These are phyloP conservation scores for Dendropsophus ebraccatus DNA, from an alignment of 2,113 vertebrate species.

Conservation along the genomic window DNA sequence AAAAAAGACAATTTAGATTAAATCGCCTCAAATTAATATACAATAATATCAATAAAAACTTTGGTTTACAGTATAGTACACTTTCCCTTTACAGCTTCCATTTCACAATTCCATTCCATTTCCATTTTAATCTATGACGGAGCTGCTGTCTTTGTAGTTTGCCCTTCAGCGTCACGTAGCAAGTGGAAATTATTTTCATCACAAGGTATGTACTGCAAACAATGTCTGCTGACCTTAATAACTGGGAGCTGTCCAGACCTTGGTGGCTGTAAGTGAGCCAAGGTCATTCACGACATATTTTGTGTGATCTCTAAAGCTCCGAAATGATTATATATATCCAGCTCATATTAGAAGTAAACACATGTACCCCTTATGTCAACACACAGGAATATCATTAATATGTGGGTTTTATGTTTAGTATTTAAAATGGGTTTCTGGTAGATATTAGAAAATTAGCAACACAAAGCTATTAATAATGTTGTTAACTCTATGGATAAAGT, in stretches of 20 bases:
- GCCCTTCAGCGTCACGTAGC: background rate
- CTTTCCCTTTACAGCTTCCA: background rate
- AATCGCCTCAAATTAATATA: background rate
- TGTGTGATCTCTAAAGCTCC: background rate
- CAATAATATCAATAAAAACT: background rate
- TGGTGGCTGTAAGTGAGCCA: slow-evolving; percentile 55
- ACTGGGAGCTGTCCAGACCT: slow-evolving; percentile 65
- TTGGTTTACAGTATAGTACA: background rate
- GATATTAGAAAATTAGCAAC: background rate
- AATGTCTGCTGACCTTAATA: slow-evolving; percentile 67
- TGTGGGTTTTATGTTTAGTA: background rate
- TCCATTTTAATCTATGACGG: background rate
- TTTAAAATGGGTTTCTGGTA: background rate
- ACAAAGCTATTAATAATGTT: background rate
- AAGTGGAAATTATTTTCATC: slow-evolving; percentile 36
- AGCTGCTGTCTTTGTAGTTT: slow-evolving; percentile 3
- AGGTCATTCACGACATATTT: slow-evolving; percentile 56
- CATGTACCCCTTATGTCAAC: background rate
- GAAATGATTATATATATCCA: background rate
- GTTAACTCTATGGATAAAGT: background rate
- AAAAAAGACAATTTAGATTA: background rate
- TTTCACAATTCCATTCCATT: background rate
- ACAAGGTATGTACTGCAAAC: slow-evolving; percentile 57
- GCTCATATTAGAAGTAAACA: background rate
- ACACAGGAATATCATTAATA: background rate